A percentile compares a stretch with the other conserved stretches of the same genome.
Evolutionary conservation across 37 sponge, comb jelly and placozoan species (phyloP).

Genomic region (Dysidea cf. avara): DNA sequence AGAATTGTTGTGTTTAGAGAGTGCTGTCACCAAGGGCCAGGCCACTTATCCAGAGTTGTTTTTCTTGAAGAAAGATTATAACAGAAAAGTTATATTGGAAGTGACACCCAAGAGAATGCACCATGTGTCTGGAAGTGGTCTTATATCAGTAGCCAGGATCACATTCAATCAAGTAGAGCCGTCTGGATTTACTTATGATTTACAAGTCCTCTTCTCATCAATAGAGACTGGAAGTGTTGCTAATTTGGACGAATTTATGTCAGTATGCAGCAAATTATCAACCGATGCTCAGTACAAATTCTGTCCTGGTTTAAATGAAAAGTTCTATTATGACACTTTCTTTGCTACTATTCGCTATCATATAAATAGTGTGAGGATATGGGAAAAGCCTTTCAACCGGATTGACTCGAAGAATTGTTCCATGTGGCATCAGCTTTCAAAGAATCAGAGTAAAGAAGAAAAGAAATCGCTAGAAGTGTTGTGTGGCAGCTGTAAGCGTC

Average conservation of each 20-base stretch:
- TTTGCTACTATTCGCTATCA: constrained; percentile 31
- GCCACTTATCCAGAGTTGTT: no score
- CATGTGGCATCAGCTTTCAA: constrained; percentile 35
- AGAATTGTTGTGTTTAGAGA: no score
- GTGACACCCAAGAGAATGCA: no score
- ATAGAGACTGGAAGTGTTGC: constrained; percentile 26
- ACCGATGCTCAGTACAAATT: constrained; percentile 26
- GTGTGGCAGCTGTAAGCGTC: constrained; percentile 13
- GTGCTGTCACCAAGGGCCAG: no score
- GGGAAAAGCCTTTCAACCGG: constrained; percentile 20
- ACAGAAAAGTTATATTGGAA: no score
- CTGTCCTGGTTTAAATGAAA: constrained; percentile 29
- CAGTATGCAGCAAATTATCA: constrained; percentile 5
- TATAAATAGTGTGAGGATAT: constrained; percentile 20
- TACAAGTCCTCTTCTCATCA: constrained; percentile 23
- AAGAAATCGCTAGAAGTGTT: constrained; percentile 12
- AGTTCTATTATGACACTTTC: constrained; percentile 1
- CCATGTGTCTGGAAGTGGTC: no score
- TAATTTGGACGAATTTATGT: constrained; percentile 9
- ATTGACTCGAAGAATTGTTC: constrained; percentile 30
- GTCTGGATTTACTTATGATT: constrained; percentile 16
- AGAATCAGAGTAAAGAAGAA: constrained; percentile 26
- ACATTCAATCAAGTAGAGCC: no score
- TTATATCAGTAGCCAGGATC: no score
- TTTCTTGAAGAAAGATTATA: no score